Conservation (phyloP, 2,797 vertebrate genomes). For the Cetoscarus ocellatus region DNA sequence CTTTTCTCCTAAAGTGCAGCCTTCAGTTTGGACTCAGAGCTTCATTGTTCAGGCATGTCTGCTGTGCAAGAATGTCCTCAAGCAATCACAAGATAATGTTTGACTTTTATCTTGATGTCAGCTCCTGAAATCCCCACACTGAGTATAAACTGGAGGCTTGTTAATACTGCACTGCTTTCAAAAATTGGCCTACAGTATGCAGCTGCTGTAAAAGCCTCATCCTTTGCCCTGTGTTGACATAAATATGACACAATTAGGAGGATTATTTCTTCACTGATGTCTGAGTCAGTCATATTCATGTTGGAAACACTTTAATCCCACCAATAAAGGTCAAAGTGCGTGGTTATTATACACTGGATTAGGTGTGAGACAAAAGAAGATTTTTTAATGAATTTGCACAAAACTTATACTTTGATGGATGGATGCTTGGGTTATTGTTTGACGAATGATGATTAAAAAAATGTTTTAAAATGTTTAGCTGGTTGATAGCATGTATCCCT, state of each 20-base stretch:
- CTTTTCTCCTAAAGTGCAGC: conserved; percentile 4
- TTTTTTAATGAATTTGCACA: not conserved
- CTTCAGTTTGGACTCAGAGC: conserved; percentile 23
- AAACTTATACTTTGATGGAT: no score
- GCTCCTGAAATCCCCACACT: not conserved
- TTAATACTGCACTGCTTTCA: not conserved
- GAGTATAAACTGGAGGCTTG: not conserved
- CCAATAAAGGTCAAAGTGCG: not conserved
- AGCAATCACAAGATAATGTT: conserved; percentile 30
- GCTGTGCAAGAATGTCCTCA: conserved; percentile 30
- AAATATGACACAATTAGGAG: conserved; percentile 13
- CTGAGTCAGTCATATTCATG: conserved; percentile 27
- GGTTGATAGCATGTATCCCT: no score
- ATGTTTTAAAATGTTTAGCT: no score
- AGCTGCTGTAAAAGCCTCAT: conserved; percentile 12
- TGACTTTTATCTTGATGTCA: conserved; percentile 22
- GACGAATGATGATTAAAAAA: not conserved
- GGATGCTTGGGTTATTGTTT: not conserved
- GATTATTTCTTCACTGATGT: conserved; percentile 32
- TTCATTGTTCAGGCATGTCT: conserved; percentile 30
- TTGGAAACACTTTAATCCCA: not conserved
- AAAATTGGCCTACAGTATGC: not conserved
- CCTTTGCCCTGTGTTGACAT: not conserved
- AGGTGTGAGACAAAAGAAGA: not conserved
- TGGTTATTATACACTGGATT: not conserved